Conservation (phyloP, 2,113 vertebrate genomes). For the Pipa parva region DNA sequence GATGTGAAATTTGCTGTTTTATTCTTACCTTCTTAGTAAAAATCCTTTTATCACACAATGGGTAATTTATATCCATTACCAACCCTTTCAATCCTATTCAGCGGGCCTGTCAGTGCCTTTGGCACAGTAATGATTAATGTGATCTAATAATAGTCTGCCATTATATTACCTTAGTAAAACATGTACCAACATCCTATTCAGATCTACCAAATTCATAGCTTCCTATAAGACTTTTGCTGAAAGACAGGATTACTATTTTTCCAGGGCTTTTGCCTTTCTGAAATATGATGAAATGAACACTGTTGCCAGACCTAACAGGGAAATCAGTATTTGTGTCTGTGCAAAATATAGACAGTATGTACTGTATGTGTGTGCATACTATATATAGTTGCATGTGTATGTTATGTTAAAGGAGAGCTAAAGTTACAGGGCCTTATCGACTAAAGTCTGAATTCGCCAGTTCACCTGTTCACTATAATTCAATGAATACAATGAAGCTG, state of each 20-base stretch:
- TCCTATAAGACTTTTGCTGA: constrained; percentile 96
- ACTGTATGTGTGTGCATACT: no score
- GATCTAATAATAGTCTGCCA: constrained; percentile 99
- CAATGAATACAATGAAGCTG: no score
- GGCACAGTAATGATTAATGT: constrained; percentile 99
- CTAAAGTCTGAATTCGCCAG: no score
- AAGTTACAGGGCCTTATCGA: no score
- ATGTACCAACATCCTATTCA: constrained; percentile 99
- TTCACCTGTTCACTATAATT: no score
- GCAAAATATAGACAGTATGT: no score
- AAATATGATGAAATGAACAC: constrained; percentile 79
- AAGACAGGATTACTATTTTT: constrained; percentile 96
- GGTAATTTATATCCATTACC: constrained; percentile 99
- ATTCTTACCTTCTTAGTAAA: constrained; percentile 99
- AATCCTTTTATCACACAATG: constrained; percentile 99
- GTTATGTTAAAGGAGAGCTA: no score
- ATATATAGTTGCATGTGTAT: no score
- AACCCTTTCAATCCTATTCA: constrained; percentile 99
- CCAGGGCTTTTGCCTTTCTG: constrained; percentile 70
- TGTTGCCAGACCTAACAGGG: constrained; percentile 54
- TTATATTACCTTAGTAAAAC: constrained; percentile 99
- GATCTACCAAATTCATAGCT: constrained; percentile 98
- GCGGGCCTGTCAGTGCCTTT: constrained; percentile 98
- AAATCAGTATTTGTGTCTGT: background rate
- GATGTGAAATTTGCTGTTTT: constrained; percentile 96